Base-by-base conservation (phyloP, 2,113 vertebrate genomes). In the Glaucomys volans region DNA sequence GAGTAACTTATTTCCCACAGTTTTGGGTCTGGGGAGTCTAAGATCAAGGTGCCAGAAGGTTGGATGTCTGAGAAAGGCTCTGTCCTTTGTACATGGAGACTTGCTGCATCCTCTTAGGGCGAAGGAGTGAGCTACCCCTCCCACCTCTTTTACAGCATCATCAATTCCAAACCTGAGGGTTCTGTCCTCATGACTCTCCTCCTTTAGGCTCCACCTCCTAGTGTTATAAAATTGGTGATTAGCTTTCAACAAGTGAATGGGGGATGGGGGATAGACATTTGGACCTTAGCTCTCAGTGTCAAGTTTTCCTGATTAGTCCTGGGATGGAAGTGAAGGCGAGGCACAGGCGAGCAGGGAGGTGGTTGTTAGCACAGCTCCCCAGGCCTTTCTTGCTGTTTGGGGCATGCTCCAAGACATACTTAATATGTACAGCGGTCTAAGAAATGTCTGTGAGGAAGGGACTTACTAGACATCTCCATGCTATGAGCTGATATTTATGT, bases 281-380 rank as follows among this genome's bases (percentile, higher is more conserved):
- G 50, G 35, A 47, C 57, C 24, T 30, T 30, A 18, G 35, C 22
- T 77, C 2, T 18, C 4, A 8, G 30, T 10, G 17, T 37, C 10
- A 32, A 75, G 8, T 3, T 91, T 40, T 47, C 2, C 40, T 66
- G 18, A 35, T 88, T 72, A 84, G 30, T 85, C 79, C 18, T 37
- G 80, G 64, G 47, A 24, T 32, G 22, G 7, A 37, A 8, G 11
- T 52, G 10, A 52, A 37, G 2, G 0, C 26, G 28, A 44, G 30
- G 80, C 30, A 4, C 4, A 20, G 44, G 14, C 1, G 66, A 17
- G 9, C 17, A 69, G 12, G 30, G 28, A 59, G 44, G 44, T 18
- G 37, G 42, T 3, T 26, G 79, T 50, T 44, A 2, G 0, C 9
- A 2, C 0, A 12, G 75, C 50, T 10, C 35, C 32, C 7, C 20